Percentiles rank a stretch among this genome's conserved stretches.
phyloP scores from a whole-genome alignment of 2,113 vertebrate species.

The Arvicanthis niloticus region DNA sequence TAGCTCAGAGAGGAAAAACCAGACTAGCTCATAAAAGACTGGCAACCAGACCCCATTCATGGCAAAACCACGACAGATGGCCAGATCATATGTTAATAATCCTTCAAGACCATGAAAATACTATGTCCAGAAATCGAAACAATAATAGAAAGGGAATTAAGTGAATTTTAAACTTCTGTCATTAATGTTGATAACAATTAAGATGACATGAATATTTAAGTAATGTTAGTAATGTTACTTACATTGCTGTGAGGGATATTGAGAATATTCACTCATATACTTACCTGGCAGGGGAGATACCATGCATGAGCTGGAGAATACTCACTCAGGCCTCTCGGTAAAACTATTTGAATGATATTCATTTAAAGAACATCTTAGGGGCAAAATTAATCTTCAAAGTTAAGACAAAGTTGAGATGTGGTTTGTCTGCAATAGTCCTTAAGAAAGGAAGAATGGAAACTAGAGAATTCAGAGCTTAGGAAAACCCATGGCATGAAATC shows the following conservation, averaged over 20 bases:
- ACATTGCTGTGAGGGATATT: neutral
- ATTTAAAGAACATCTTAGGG: neutral
- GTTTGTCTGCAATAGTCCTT: neutral
- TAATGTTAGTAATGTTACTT: neutral
- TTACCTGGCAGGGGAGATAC: neutral
- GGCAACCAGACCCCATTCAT: too few species aligned
- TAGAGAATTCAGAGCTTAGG: neutral
- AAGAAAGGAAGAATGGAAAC: neutral
- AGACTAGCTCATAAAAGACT: neutral
- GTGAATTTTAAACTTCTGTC: neutral
- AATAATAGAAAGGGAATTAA: neutral
- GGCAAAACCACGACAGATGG: neutral
- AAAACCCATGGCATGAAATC: neutral
- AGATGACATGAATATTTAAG: neutral
- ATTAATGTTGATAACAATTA: neutral
- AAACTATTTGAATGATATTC: neutral
- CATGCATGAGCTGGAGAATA: neutral
- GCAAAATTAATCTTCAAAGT: neutral
- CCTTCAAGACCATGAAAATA: neutral
- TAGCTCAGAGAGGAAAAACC: neutral
- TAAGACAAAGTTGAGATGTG: neutral
- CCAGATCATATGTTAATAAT: neutral
- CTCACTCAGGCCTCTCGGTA: neutral
- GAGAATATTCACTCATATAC: neutral
- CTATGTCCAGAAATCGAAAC: neutral